phyloP scores from a whole-genome alignment of 2,888 invertebrate species.

The Odontocolon sp. region DNA sequence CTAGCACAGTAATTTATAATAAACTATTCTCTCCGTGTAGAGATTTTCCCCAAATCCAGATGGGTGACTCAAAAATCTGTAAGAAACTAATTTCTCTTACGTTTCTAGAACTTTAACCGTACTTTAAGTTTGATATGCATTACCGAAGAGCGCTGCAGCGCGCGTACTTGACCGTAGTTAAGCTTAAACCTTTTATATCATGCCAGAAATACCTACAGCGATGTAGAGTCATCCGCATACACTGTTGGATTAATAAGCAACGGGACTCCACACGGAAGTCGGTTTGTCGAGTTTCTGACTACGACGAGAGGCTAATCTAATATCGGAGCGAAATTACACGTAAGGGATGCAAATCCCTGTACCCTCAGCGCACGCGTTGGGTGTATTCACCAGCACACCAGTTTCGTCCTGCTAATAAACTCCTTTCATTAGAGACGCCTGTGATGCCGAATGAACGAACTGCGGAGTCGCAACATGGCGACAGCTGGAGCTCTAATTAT shows the following conservation, averaged over 20 bases:
- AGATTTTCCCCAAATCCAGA: too few species aligned
- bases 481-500: conserved; percentile 72
- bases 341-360: conserved; percentile 73
- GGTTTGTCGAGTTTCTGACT: conserved; percentile 30
- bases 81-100: too few species aligned
- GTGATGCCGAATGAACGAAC: conserved; percentile 73
- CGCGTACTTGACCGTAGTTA: neutral
- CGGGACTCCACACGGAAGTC: conserved; percentile 24
- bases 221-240: conserved; percentile 21
- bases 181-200: conserved; percentile 24
- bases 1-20: too few species aligned
- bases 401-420: conserved; percentile 71
- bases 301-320: conserved; percentile 70
- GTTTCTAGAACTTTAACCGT: too few species aligned
- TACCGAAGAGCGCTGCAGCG: too few species aligned
- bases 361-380: conserved; percentile 46
- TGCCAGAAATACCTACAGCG: conserved; percentile 16
- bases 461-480: conserved; percentile 73
- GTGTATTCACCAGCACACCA: conserved; percentile 26
- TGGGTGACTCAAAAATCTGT: too few species aligned
- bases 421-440: conserved; percentile 75
- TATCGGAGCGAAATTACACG: conserved; percentile 74
- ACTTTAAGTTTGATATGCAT: too few species aligned
- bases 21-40: too few species aligned
- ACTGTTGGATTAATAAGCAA: conserved; percentile 43